These are phyloP conservation scores for Chamaea fasciata DNA, from an alignment of 2,113 vertebrate species.

Conservation along the genomic window DNA sequence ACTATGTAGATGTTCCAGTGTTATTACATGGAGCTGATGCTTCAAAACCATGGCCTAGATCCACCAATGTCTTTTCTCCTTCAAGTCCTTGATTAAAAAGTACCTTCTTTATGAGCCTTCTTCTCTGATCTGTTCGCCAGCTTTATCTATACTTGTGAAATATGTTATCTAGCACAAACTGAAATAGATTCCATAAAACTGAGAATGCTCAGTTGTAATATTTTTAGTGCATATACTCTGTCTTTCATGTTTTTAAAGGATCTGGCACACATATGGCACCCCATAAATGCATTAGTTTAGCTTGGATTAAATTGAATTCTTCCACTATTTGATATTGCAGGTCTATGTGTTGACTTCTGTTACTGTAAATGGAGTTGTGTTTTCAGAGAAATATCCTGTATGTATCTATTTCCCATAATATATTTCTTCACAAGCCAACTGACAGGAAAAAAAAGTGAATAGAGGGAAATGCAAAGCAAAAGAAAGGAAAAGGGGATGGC, in stretches of 20 bases:
- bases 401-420: not conserved
- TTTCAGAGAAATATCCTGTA: conserved; percentile 18
- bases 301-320: conserved; percentile 10
- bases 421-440: not conserved
- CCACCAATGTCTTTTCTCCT: not conserved
- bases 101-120: not conserved
- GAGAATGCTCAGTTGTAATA: not conserved
- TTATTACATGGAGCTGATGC: not conserved
- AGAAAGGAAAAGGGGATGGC: not conserved
- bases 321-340: conserved; percentile 1
- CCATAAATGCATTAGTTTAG: conserved; percentile 13
- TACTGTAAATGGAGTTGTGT: conserved; percentile 13
- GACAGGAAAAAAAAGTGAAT: not conserved
- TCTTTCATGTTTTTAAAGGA: not conserved
- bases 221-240: not conserved
- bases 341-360: not conserved
- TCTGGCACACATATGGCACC: not conserved
- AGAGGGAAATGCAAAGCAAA: not conserved
- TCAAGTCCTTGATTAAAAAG: not conserved
- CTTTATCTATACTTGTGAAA: not conserved
- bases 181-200: not conserved
- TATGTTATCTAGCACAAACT: not conserved
- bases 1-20: not conserved
- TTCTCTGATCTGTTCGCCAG: not conserved
- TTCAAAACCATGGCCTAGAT: not conserved